phyloP scores from a whole-genome alignment of 2,888 invertebrate species.

The Sarcophaga caerulescens region DNA sequence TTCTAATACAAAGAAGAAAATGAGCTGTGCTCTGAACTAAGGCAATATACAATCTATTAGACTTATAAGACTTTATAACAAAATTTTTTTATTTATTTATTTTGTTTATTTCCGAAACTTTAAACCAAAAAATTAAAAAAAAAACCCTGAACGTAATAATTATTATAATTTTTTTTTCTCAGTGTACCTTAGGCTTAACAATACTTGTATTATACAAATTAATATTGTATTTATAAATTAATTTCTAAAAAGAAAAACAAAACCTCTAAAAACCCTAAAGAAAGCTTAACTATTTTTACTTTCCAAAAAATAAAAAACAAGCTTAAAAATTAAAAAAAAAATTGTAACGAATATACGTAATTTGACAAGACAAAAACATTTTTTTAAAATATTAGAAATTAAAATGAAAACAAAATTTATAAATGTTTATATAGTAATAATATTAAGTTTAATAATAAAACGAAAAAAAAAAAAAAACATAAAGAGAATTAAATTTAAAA shows the following conservation, averaged over 20 bases:
- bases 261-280: conserved; percentile 17
- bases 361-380: conserved; percentile 70
- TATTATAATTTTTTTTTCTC: conserved; percentile 55
- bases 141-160: neutral
- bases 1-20: neutral
- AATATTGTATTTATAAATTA: conserved; percentile 56
- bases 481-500: conserved; percentile 19
- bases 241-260: conserved; percentile 22
- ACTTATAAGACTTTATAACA: neutral
- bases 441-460: conserved; percentile 55
- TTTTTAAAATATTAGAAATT: conserved; percentile 64
- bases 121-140: neutral
- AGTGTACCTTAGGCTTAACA: conserved; percentile 77
- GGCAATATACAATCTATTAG: neutral
- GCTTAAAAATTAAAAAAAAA: conserved; percentile 68
- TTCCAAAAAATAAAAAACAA: neutral
- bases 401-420: conserved; percentile 58
- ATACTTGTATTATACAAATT: conserved; percentile 57
- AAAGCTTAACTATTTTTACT: neutral
- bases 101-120: too few relatives aligned
- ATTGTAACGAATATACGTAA: conserved; percentile 79
- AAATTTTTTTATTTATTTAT: neutral
- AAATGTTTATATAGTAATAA: conserved; percentile 64
- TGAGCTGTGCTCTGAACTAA: conserved; percentile 32
- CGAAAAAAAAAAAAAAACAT: conserved; percentile 16